phyloP scores from a whole-genome alignment of 1,140 invertebrate genomes.

The Ips nitidus region DNA sequence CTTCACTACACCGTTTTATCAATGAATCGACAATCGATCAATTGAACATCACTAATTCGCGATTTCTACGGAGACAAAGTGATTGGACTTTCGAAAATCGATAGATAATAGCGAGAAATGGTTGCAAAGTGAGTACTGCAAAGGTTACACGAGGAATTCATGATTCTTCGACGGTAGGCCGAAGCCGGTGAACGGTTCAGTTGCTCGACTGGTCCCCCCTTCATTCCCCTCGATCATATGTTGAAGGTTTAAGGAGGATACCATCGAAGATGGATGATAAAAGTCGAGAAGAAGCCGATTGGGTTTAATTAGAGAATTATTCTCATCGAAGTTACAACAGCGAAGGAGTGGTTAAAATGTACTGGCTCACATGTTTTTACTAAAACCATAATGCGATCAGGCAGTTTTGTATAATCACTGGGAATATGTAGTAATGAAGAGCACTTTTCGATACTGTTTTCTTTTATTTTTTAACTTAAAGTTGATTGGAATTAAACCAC shows the following conservation, averaged over 20 bases:
- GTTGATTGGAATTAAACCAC: too few species aligned
- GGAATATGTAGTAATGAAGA: too few species aligned
- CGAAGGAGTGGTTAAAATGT: too few species aligned
- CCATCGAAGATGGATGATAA: slow-evolving; percentile 25
- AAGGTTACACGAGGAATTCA: slow-evolving; percentile 36
- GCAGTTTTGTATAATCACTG: too few species aligned
- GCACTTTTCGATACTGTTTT: too few species aligned
- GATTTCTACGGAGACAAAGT: too few species aligned
- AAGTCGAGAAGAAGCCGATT: slow-evolving; percentile 11
- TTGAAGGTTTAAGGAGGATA: slow-evolving; percentile 31
- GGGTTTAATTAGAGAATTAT: slow-evolving; percentile 1
- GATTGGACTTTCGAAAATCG: slow-evolving; percentile 3
- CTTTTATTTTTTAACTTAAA: too few species aligned
- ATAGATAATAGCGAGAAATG: slow-evolving; percentile 26
- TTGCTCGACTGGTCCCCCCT: slow-evolving; percentile 41
- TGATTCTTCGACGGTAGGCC: slow-evolving; percentile 34
- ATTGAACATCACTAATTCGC: not conserved
- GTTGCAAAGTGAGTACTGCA: slow-evolving; percentile 33
- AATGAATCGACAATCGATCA: not conserved
- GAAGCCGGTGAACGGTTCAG: slow-evolving; percentile 41
- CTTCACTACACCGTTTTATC: not conserved
- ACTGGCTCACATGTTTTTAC: too few species aligned
- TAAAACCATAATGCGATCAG: too few species aligned
- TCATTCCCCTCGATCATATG: slow-evolving; percentile 34
- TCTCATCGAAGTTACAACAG: not conserved